Conservation (phyloP, 2,797 vertebrate species). For the Poecilia wingei region DNA sequence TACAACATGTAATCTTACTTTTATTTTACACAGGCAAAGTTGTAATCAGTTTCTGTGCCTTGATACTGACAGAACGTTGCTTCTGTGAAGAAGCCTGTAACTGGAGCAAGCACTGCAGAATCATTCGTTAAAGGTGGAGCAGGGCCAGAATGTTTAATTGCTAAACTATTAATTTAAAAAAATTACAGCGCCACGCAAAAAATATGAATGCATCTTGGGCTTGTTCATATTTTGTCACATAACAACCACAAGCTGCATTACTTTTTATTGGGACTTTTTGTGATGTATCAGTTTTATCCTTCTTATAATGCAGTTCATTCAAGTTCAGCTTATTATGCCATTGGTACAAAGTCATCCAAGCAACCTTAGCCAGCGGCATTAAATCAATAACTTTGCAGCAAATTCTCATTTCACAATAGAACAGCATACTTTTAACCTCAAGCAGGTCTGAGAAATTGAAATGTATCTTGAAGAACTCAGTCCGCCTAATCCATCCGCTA, state of each 20-base stretch:
- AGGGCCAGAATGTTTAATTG: not conserved
- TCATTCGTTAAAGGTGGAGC: not conserved
- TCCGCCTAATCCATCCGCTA: not conserved
- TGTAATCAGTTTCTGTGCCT: conserved; percentile 23
- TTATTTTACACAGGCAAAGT: conserved; percentile 40
- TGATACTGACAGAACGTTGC: conserved; percentile 32
- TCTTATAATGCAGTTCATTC: not conserved
- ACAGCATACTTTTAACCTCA: not conserved
- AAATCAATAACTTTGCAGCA: not conserved
- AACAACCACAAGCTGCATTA: not conserved
- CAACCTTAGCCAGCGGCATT: not conserved
- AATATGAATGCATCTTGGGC: not conserved
- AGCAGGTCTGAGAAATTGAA: not conserved
- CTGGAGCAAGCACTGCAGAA: conserved; percentile 16
- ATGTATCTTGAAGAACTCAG: not conserved
- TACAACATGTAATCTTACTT: conserved; percentile 60
- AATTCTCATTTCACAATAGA: not conserved
- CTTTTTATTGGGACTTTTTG: not conserved
- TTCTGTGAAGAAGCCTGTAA: conserved; percentile 3
- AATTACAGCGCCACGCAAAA: not conserved
- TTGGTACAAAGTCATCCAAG: conserved; percentile 1
- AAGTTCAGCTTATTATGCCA: not conserved
- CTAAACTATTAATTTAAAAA: not conserved
- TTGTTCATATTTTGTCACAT: not conserved
- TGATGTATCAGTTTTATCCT: not conserved